Conservation (phyloP, 2,797 vertebrate genomes). For the Peromyscus aztecus region DNA sequence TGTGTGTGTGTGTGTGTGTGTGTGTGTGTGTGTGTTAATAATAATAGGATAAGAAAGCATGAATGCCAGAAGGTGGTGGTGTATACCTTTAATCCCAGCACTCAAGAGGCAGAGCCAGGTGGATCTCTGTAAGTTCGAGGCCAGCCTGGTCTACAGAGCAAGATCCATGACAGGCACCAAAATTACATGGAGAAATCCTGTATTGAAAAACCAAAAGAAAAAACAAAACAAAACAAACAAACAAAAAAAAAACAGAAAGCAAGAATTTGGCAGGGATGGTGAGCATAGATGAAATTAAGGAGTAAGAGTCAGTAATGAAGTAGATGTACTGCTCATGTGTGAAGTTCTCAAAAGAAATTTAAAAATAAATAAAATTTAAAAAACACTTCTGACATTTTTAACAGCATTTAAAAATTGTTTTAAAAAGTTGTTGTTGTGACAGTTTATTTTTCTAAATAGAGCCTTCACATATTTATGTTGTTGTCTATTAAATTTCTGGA, state of each 20-base stretch:
- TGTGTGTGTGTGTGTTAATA: background rate
- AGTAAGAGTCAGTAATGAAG: background rate
- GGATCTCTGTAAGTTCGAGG: too few relatives aligned
- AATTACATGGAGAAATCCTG: too few relatives aligned
- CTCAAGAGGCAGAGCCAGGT: too few relatives aligned
- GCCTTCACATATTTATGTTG: background rate
- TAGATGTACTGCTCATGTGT: background rate
- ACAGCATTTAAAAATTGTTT: background rate
- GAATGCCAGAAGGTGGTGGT: too few relatives aligned
- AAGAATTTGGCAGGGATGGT: background rate
- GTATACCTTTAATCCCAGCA: too few relatives aligned
- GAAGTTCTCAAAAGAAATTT: background rate
- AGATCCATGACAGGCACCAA: too few relatives aligned
- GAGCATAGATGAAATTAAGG: background rate
- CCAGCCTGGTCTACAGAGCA: too few relatives aligned
- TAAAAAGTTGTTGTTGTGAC: background rate
- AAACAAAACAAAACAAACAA: too few relatives aligned
- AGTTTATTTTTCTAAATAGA: constrained; percentile 25
- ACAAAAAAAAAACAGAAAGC: too few relatives aligned
- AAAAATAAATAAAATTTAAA: background rate
- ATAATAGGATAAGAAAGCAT: background rate
- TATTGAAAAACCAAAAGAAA: too few relatives aligned
- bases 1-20: rapidly evolving
- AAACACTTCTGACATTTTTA: background rate
- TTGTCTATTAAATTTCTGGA: background rate